These are phyloP conservation scores for Antechinus stuartii DNA, from an alignment of 2,113 vertebrate genomes.

Conservation along the genomic window DNA sequence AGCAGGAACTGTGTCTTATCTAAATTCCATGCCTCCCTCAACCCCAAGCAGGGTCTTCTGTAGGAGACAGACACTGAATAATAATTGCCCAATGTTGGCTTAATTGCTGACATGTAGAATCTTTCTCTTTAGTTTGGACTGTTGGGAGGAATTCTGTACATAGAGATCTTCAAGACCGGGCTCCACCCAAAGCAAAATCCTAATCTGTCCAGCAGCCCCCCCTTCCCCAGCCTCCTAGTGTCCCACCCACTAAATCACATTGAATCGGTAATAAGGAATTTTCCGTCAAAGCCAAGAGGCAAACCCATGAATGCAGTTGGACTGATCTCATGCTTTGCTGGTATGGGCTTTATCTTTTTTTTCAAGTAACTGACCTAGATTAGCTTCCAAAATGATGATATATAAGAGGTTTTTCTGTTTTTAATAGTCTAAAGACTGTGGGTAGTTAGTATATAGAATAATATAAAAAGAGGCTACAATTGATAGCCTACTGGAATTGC, in stretches of 20 bases:
- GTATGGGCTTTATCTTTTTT: not conserved
- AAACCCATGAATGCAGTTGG: conserved; percentile 24
- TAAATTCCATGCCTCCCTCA: not conserved
- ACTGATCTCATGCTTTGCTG: conserved; percentile 4
- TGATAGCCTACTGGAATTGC: not conserved
- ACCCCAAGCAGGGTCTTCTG: not conserved
- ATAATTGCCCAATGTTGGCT: not conserved
- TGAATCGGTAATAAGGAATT: conserved; percentile 43
- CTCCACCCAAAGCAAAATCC: conserved; percentile 48
- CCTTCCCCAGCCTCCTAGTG: conserved; percentile 3
- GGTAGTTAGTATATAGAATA: not conserved
- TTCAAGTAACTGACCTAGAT: not conserved
- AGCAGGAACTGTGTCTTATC: not conserved
- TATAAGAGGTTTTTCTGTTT: not conserved
- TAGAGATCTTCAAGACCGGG: conserved; percentile 9
- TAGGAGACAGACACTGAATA: not conserved
- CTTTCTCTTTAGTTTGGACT: not conserved
- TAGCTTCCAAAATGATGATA: not conserved
- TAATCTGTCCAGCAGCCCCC: not conserved
- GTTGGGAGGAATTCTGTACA: not conserved
- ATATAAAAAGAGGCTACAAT: not conserved
- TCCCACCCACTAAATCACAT: conserved; percentile 31
- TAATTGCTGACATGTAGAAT: conserved; percentile 4
- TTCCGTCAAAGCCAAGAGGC: not conserved
- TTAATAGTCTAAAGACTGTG: not conserved